Percentiles rank a stretch among this genome's conserved stretches.
phyloP scores from a whole-genome alignment of 2,113 vertebrate species.

The Malurus cyaneus region DNA sequence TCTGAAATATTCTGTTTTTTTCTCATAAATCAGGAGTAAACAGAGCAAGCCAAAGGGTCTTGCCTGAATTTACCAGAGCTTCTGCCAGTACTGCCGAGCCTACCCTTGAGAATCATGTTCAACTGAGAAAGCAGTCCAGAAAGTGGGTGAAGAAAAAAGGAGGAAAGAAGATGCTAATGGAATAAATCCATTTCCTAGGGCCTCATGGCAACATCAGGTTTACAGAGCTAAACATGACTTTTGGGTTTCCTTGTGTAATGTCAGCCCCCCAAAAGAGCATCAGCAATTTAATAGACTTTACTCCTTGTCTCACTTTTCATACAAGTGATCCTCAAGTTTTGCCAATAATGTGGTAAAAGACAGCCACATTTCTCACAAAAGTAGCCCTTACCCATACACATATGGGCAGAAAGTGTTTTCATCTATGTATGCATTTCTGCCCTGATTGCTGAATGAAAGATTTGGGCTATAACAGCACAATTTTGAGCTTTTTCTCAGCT shows the following conservation, averaged over 20 bases:
- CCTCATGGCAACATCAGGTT: neutral
- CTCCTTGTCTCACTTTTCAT: neutral
- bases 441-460: neutral
- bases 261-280: fast-evolving
- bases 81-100: neutral
- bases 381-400: neutral
- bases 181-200: neutral
- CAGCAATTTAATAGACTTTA: neutral
- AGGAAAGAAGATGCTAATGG: neutral
- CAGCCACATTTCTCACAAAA: neutral
- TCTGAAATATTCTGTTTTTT: neutral
- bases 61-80: neutral
- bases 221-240: neutral
- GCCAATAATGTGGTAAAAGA: neutral
- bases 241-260: neutral
- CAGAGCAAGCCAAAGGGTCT: neutral
- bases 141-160: neutral
- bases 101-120: neutral
- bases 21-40: neutral
- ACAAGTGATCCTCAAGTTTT: neutral
- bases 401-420: neutral
- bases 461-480: neutral
- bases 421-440: neutral
- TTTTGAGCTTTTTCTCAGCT: neutral
- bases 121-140: neutral